These are phyloP conservation scores for Ceratoteleas bidentatus DNA, from an alignment of 1,140 invertebrate species.

Conservation along the genomic window DNA sequence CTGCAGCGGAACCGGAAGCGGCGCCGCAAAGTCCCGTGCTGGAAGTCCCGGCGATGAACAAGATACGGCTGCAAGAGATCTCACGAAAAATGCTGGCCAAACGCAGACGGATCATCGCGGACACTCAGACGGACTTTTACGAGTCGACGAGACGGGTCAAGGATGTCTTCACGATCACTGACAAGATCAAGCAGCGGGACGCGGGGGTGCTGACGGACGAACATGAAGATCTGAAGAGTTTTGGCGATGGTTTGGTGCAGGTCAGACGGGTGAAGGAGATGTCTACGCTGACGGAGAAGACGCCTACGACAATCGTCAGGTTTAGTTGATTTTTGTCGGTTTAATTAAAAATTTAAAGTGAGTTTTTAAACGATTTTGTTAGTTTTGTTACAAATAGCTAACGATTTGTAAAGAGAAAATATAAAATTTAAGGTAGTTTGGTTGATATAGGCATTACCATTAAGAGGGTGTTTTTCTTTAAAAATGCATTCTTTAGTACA, in stretches of 20 bases:
- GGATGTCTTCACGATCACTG: slow-evolving; percentile 81
- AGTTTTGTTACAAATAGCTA: too few relatives aligned
- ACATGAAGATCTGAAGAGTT: slow-evolving; percentile 67
- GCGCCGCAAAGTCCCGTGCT: slow-evolving; percentile 70
- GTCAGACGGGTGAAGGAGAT: slow-evolving; percentile 74
- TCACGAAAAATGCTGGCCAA: slow-evolving; percentile 81
- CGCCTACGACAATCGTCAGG: slow-evolving; percentile 57
- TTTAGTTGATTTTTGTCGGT: slow-evolving; percentile 1
- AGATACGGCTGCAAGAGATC: slow-evolving; percentile 77
- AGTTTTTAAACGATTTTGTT: too few relatives aligned
- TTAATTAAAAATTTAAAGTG: too few relatives aligned
- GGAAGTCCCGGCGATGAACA: slow-evolving; percentile 66
- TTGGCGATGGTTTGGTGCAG: slow-evolving; percentile 5
- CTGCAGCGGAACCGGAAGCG: slow-evolving; percentile 18
- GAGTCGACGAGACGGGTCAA: slow-evolving; percentile 81
- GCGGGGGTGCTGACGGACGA: slow-evolving; percentile 72
- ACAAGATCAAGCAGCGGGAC: slow-evolving; percentile 68
- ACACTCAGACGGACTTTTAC: slow-evolving; percentile 83
- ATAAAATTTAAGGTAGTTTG: too few relatives aligned
- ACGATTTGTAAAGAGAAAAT: too few relatives aligned
- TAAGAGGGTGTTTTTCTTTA: too few relatives aligned
- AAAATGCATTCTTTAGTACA: too few relatives aligned
- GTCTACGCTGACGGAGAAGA: slow-evolving; percentile 72
- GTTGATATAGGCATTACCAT: too few relatives aligned
- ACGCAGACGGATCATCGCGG: slow-evolving; percentile 81